Percentiles rank a stretch among this genome's conserved stretches.
Evolutionary conservation across 2,888 invertebrate genomes (phyloP).

Genomic region (Piscicola geometra): DNA sequence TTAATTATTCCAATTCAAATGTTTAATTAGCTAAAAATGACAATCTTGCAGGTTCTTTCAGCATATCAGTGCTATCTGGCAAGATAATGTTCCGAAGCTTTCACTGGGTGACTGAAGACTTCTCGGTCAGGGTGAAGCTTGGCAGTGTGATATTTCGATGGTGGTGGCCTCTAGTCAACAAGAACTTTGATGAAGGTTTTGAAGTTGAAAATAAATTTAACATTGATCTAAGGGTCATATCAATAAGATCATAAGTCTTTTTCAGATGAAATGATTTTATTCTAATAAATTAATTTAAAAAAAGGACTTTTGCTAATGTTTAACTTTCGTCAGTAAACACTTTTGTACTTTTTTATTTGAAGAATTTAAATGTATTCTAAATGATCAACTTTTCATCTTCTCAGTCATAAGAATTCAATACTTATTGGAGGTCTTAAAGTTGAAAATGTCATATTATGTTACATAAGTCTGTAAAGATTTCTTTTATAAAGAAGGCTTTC

Average conservation of each 20-base stretch:
- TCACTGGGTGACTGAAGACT: constrained; percentile 87
- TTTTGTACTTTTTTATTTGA: no score
- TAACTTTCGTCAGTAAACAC: no score
- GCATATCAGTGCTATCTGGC: constrained; percentile 88
- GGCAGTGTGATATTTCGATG: constrained; percentile 95
- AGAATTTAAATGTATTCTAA: no score
- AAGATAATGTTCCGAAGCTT: constrained; percentile 97
- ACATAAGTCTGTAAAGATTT: neutral
- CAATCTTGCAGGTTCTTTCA: constrained; percentile 75
- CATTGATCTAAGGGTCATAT: no score
- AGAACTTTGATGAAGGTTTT: constrained; percentile 85
- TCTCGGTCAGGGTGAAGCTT: constrained; percentile 84
- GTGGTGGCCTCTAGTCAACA: constrained; percentile 93
- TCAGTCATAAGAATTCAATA: no score
- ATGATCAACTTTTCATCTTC: no score
- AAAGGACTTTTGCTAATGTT: no score
- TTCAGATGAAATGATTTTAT: no score
- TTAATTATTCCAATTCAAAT: constrained; percentile 66
- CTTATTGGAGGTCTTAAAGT: neutral
- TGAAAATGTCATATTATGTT: neutral
- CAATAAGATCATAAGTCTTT: no score
- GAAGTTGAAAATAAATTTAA: no score
- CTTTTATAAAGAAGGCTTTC: no score
- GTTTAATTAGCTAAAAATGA: constrained; percentile 56
- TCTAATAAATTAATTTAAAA: no score